Percentiles rank a stretch among this genome's conserved stretches.
Evolutionary conservation across 1,140 invertebrate genomes (phyloP).

Genomic region (Rhopalosiphum padi): DNA sequence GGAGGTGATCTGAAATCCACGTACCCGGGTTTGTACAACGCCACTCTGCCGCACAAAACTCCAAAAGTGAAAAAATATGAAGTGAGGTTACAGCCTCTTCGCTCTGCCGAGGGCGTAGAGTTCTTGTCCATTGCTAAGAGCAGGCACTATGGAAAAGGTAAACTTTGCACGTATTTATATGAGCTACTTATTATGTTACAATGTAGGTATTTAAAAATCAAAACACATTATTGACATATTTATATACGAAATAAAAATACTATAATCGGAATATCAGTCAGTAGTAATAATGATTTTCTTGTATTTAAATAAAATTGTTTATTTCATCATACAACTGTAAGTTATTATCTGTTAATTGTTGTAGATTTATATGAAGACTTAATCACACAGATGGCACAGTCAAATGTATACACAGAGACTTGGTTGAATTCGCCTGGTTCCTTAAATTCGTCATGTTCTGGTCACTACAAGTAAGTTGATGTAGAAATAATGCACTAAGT

Average conservation of each 20-base stretch:
- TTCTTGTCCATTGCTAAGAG: conserved; percentile 26
- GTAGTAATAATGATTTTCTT: too few species aligned
- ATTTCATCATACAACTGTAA: neutral
- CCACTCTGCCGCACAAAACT: neutral
- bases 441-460: conserved; percentile 73
- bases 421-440: conserved; percentile 85
- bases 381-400: conserved; percentile 76
- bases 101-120: neutral
- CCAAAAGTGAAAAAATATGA: neutral
- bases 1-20: neutral
- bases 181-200: too few species aligned
- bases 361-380: conserved; percentile 83
- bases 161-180: neutral
- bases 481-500: neutral
- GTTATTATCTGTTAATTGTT: conserved; percentile 54
- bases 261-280: neutral
- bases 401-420: conserved; percentile 80
- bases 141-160: conserved; percentile 22
- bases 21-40: conserved; percentile 29
- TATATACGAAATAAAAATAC: neutral
- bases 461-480: neutral
- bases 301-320: neutral
- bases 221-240: neutral
- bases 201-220: too few species aligned
- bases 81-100: conserved; percentile 7